These are phyloP conservation scores for Lottia gigantea DNA, from an alignment of 2,888 invertebrate genomes.

Conservation along the genomic window DNA sequence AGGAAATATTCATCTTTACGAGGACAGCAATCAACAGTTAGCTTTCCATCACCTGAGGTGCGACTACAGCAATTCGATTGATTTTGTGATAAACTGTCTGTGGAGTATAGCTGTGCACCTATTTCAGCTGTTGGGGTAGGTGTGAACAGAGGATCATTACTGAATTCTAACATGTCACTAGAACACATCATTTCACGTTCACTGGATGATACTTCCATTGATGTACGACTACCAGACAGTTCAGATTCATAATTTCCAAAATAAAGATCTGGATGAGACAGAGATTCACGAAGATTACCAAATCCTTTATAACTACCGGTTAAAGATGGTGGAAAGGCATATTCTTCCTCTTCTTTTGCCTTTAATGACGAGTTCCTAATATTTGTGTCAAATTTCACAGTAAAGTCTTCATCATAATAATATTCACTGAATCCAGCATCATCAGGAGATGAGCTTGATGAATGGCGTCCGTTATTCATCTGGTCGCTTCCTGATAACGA, in stretches of 20 bases:
- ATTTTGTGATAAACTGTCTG: constrained; percentile 34
- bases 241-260: constrained; percentile 53
- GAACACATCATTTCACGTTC: constrained; percentile 61
- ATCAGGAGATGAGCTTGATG: constrained; percentile 41
- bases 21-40: constrained; percentile 53
- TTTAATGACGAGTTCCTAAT: constrained; percentile 47
- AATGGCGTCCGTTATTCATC: constrained; percentile 11
- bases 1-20: constrained; percentile 58
- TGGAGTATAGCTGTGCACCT: constrained; percentile 23
- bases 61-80: constrained; percentile 27
- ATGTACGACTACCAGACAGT: constrained; percentile 52
- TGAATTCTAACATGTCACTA: constrained; percentile 59
- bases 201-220: constrained; percentile 59
- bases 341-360: constrained; percentile 34
- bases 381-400: constrained; percentile 60
- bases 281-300: constrained; percentile 29
- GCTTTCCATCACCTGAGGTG: constrained; percentile 45
- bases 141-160: constrained; percentile 60
- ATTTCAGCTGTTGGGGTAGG: constrained; percentile 48
- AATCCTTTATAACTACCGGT: constrained; percentile 34
- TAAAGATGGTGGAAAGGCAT: constrained; percentile 32
- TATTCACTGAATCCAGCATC: constrained; percentile 62
- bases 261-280: constrained; percentile 29
- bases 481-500: constrained; percentile 34
- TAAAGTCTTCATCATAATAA: constrained; percentile 66